phyloP scores from a whole-genome alignment of 2,113 vertebrate species.

The Lutjanus erythropterus region DNA sequence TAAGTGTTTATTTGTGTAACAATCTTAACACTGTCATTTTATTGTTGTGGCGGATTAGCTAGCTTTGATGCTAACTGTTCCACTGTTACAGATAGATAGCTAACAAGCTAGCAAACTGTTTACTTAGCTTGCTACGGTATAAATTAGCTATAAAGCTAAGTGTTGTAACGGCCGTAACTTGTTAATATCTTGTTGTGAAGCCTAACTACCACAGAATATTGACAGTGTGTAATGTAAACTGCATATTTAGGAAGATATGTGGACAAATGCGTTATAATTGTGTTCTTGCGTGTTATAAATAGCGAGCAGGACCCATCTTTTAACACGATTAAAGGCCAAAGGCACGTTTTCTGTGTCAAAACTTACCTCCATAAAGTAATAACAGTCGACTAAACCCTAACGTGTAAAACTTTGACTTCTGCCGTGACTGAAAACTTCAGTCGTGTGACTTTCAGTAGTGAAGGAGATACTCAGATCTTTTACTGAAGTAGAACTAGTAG shows the following conservation, averaged over 20 bases:
- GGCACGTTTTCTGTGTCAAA: background rate
- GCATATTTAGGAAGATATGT: background rate
- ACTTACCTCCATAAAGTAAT: too few relatives aligned
- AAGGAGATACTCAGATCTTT: too few relatives aligned
- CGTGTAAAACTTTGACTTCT: too few relatives aligned
- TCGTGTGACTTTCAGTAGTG: too few relatives aligned
- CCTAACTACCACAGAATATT: background rate
- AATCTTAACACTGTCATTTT: rapidly evolving
- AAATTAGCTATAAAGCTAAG: background rate
- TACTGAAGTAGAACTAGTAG: too few relatives aligned
- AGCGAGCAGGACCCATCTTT: background rate
- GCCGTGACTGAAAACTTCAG: too few relatives aligned
- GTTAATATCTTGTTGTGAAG: background rate
- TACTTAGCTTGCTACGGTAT: background rate
- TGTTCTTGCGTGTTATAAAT: background rate
- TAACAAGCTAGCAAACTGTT: slow-evolving; percentile 30
- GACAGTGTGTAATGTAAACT: background rate
- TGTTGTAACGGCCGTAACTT: background rate
- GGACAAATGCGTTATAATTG: background rate
- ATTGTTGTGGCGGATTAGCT: rapidly evolving
- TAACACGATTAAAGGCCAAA: background rate
- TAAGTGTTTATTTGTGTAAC: background rate
- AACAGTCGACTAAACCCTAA: too few relatives aligned
- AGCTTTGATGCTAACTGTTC: background rate
- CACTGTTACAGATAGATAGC: background rate